These are phyloP conservation scores for Drosophila koepferae DNA, from an alignment of 2,888 invertebrate genomes.

Conservation along the genomic window DNA sequence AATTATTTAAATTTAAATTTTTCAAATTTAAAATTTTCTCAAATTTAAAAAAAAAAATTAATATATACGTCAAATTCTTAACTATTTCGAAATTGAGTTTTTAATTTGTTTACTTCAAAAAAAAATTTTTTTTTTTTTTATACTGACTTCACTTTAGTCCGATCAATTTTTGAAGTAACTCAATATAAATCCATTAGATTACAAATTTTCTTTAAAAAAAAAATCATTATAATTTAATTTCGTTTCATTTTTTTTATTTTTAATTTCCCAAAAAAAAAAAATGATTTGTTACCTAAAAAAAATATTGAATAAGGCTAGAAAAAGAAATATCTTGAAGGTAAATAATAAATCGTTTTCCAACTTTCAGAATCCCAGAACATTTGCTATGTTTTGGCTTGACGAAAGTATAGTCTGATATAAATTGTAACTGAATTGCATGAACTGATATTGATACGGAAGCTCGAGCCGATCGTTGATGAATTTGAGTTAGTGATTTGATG, in stretches of 20 bases:
- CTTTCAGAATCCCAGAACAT: conserved; percentile 34
- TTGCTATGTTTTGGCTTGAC: conserved; percentile 26
- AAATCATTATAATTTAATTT: too few species aligned
- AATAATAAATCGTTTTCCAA: conserved; percentile 1
- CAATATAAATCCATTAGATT: too few species aligned
- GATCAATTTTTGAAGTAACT: too few species aligned
- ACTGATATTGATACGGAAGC: conserved; percentile 30
- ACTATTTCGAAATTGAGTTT: background rate
- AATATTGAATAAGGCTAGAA: background rate
- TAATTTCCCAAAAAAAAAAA: too few species aligned
- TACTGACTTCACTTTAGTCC: too few species aligned
- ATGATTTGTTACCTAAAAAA: too few species aligned
- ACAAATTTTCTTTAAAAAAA: too few species aligned
- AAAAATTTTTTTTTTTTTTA: too few species aligned
- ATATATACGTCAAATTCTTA: background rate
- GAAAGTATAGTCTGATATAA: conserved; percentile 33
- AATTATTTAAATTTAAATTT: too few species aligned
- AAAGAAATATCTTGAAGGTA: background rate
- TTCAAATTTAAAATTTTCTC: background rate
- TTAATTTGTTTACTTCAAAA: background rate
- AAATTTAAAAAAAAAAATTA: too few species aligned
- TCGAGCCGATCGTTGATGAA: conserved; percentile 41
- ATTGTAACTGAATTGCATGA: conserved; percentile 25
- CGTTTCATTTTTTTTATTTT: too few species aligned
- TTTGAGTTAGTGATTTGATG: conserved; percentile 48